A percentile compares a stretch with the other conserved stretches of the same genome.
These are phyloP conservation scores for Alectoris magna DNA, from an alignment of 2,797 vertebrate genomes.

Conservation along the genomic window DNA sequence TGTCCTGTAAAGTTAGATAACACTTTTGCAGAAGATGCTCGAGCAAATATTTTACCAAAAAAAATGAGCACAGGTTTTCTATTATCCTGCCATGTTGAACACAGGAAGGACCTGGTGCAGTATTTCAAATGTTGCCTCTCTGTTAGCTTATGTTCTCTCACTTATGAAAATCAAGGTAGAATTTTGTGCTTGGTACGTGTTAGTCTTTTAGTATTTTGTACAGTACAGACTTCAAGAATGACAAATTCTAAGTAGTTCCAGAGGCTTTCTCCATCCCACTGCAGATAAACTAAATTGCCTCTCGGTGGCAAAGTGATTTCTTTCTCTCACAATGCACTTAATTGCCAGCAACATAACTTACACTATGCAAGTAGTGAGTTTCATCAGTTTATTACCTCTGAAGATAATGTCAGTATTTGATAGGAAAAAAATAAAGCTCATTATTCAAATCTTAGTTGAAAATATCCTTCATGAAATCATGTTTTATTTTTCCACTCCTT, in stretches of 20 bases:
- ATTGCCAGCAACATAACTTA: constrained; percentile 8
- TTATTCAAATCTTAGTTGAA: not conserved
- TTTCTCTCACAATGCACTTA: not conserved
- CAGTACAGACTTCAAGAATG: not conserved
- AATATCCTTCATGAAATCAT: not conserved
- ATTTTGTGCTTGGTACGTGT: not conserved
- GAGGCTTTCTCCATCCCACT: not conserved
- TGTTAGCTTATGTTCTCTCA: not conserved
- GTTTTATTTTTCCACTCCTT: not conserved
- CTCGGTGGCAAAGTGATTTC: not conserved
- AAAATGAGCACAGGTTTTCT: not conserved
- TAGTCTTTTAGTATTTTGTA: not conserved
- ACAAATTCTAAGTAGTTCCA: not conserved
- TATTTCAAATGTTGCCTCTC: not conserved
- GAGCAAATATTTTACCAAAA: not conserved
- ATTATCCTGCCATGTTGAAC: not conserved
- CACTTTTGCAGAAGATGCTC: not conserved
- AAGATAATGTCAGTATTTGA: not conserved
- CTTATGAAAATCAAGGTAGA: not conserved
- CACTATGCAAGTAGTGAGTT: not conserved
- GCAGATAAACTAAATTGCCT: constrained; percentile 13
- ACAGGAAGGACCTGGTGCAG: not conserved
- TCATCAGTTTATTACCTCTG: not conserved
- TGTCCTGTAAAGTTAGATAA: not conserved
- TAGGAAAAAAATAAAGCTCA: not conserved